Evolutionary conservation across 2,113 vertebrate species (phyloP).

Genomic region (Tragulus kanchil): DNA sequence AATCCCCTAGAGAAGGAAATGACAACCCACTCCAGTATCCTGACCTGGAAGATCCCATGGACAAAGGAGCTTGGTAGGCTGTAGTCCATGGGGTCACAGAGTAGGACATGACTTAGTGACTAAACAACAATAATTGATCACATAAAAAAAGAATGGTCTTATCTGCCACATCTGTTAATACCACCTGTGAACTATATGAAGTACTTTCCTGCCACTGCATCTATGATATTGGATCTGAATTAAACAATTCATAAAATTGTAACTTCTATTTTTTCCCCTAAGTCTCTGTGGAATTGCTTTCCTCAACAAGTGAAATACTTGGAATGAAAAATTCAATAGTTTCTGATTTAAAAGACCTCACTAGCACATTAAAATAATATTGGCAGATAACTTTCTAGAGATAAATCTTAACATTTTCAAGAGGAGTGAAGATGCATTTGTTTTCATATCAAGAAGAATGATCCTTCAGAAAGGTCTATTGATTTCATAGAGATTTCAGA

Average conservation of each 20-base stretch:
- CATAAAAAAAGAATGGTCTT: not conserved
- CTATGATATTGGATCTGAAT: not conserved
- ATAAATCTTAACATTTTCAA: conserved; percentile 73
- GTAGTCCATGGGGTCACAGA: not conserved
- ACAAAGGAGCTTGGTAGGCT: not conserved
- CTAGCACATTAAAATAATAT: conserved; percentile 46
- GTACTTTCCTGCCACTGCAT: not conserved
- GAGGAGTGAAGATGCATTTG: conserved; percentile 52
- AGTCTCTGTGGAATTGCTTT: conserved; percentile 36
- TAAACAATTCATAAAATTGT: conserved; percentile 17
- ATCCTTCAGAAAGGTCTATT: conserved; percentile 69
- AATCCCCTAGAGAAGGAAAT: not conserved
- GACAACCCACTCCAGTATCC: not conserved
- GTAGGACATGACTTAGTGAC: not conserved
- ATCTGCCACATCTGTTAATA: not conserved
- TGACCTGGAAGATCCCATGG: not conserved
- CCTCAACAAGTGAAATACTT: conserved; percentile 48
- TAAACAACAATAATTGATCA: not conserved
- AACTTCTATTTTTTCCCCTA: not conserved
- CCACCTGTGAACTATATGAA: not conserved
- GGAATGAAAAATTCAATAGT: conserved; percentile 46
- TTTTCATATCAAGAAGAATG: conserved; percentile 79
- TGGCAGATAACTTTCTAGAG: conserved; percentile 27
- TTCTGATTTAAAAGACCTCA: conserved; percentile 51
- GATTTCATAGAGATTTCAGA: conserved; percentile 72